A percentile compares a stretch with the other conserved stretches of the same genome.
Conservation (phyloP, 2,888 invertebrate species). For the Caenorhabditis sp. region DNA sequence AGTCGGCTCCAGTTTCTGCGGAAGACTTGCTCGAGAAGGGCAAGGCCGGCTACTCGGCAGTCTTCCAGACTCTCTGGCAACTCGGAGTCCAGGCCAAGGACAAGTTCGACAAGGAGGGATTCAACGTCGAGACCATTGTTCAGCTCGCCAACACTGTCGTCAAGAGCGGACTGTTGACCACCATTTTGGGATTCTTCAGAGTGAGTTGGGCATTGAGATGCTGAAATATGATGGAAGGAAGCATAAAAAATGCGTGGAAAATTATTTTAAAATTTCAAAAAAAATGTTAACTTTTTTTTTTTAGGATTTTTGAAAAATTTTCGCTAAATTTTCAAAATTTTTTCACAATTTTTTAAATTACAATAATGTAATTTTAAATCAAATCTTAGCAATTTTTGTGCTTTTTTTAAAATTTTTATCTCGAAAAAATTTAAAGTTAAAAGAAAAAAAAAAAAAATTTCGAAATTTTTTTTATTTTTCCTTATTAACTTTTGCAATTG, state of each 20-base stretch:
- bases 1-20: conserved; percentile 74
- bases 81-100: conserved; percentile 74
- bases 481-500: neutral
- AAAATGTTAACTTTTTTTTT: neutral
- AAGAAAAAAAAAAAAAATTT: neutral
- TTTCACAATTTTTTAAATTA: no score
- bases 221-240: no score
- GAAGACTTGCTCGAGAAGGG: conserved; percentile 81
- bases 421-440: no score
- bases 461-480: neutral
- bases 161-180: conserved; percentile 73
- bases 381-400: no score
- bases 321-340: neutral
- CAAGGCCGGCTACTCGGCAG: conserved; percentile 78
- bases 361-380: no score
- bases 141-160: conserved; percentile 72
- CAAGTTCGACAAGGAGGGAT: conserved; percentile 72
- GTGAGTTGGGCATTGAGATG: no score
- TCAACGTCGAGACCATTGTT: conserved; percentile 75
- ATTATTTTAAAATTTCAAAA: neutral
- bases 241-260: no score
- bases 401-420: no score
- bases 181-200: conserved; percentile 79
- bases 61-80: conserved; percentile 79
- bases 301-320: neutral